Evolutionary conservation across 2,113 vertebrate species (phyloP).

Genomic region (Barbus barbus): DNA sequence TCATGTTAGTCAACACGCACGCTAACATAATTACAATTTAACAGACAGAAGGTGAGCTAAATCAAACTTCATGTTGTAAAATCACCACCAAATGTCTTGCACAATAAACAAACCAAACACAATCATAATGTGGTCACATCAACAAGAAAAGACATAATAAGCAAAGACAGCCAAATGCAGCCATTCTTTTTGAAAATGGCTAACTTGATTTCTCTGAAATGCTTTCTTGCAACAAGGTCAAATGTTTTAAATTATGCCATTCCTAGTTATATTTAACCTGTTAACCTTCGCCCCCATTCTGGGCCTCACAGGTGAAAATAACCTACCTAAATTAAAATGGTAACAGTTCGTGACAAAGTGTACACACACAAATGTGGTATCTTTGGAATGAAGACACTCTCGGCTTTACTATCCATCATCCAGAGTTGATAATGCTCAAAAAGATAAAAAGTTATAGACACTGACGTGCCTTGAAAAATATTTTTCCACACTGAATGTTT

Average conservation of each 20-base stretch:
- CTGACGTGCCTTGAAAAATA: too few species aligned
- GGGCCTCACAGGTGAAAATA: too few species aligned
- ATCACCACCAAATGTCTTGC: neutral
- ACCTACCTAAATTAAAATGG: too few species aligned
- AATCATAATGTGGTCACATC: neutral
- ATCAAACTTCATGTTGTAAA: neutral
- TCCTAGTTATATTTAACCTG: neutral
- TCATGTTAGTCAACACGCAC: neutral
- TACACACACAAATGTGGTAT: too few species aligned
- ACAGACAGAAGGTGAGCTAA: slow-evolving; percentile 4
- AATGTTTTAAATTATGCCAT: neutral
- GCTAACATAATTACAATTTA: neutral
- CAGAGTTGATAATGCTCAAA: too few species aligned
- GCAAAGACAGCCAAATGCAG: neutral
- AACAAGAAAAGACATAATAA: neutral
- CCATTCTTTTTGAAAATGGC: neutral
- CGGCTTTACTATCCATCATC: too few species aligned
- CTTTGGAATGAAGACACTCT: too few species aligned
- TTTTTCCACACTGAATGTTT: too few species aligned
- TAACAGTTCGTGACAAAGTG: too few species aligned
- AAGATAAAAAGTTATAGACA: too few species aligned
- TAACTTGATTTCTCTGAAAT: neutral
- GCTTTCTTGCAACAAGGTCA: neutral
- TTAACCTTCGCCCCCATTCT: too few species aligned
- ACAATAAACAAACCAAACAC: neutral